Conservation (phyloP, 2,797 vertebrate species). For the Rallus crepitans region DNA sequence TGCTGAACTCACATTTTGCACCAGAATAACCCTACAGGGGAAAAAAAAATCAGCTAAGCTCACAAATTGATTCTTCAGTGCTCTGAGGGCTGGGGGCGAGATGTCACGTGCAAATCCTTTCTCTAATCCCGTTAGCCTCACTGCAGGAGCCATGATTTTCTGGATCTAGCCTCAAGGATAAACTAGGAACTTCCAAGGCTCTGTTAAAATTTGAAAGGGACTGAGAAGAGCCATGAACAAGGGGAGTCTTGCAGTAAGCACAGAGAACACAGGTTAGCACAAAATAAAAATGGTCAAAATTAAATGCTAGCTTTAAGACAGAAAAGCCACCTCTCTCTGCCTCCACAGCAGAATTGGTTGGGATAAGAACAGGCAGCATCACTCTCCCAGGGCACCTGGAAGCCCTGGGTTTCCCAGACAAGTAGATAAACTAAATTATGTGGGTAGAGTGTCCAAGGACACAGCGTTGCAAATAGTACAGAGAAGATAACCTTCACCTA, state of each 20-base stretch:
- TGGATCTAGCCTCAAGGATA: not conserved
- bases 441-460: not conserved
- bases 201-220: not conserved
- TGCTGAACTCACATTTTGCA: conserved; percentile 84
- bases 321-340: not conserved
- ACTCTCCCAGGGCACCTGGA: not conserved
- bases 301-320: not conserved
- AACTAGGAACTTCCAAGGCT: not conserved
- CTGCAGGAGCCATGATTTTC: not conserved
- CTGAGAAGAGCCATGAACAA: not conserved
- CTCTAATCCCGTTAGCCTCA: not conserved
- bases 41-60: not conserved
- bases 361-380: not conserved
- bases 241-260: not conserved
- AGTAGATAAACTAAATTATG: not conserved
- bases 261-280: not conserved
- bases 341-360: not conserved
- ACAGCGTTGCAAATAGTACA: not conserved
- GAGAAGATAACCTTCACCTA: not conserved
- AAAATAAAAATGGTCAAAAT: not conserved
- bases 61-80: not conserved
- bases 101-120: rapidly evolving
- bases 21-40: conserved; percentile 86
- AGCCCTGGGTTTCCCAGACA: not conserved
- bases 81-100: not conserved